Conservation (phyloP, 2,888 invertebrate genomes). For the Rhogogaster chlorosoma region DNA sequence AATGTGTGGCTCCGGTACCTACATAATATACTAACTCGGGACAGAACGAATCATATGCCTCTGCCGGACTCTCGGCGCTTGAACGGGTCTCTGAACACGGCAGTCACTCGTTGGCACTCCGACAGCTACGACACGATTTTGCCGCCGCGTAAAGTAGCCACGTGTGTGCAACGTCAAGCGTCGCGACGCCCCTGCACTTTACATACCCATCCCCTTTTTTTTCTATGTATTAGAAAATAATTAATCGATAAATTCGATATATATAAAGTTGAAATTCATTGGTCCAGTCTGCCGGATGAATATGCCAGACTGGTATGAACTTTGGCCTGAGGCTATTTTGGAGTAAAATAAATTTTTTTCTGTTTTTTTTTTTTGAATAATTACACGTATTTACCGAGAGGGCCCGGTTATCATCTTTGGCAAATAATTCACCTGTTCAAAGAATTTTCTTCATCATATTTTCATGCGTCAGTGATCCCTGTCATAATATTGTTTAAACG, state of each 20-base stretch:
- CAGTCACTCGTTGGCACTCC: conserved; percentile 71
- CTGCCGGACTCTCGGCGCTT: conserved; percentile 33
- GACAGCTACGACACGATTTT: conserved; percentile 60
- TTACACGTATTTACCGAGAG: neutral
- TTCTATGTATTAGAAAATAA: neutral
- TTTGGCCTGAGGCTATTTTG: neutral
- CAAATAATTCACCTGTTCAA: neutral
- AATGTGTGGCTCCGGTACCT: conserved; percentile 2
- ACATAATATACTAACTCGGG: conserved; percentile 12
- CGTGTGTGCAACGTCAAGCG: conserved; percentile 33
- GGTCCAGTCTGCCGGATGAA: neutral
- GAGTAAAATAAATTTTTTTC: neutral
- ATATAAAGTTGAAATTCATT: neutral
- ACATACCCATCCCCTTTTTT: neutral
- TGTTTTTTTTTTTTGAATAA: neutral
- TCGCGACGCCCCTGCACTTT: conserved; percentile 37
- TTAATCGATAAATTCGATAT: neutral
- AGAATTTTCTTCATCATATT: neutral
- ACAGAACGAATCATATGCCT: conserved; percentile 45
- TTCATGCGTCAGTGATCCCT: neutral
- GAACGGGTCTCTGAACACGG: conserved; percentile 54
- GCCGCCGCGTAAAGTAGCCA: conserved; percentile 28
- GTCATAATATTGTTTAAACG: neutral
- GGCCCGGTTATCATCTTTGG: neutral
- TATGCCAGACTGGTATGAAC: neutral